Percentiles rank a stretch among this genome's conserved stretches.
These are phyloP conservation scores for Leucophenga maculata DNA, from an alignment of 2,888 invertebrate species.

Conservation along the genomic window DNA sequence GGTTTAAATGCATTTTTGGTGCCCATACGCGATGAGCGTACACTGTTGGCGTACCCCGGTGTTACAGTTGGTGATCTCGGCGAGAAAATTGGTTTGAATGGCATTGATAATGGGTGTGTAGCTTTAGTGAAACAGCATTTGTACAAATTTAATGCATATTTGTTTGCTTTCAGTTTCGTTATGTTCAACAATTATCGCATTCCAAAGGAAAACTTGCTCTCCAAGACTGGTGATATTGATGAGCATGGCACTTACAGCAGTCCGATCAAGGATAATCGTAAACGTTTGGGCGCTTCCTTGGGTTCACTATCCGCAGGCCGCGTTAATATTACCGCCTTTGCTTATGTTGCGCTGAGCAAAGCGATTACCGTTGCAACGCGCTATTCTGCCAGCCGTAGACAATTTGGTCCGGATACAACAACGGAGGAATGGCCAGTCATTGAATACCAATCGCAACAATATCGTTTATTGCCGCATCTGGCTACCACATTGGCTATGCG, in stretches of 20 bases:
- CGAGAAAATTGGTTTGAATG: constrained; percentile 91
- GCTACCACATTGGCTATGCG: constrained; percentile 79
- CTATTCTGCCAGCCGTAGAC: constrained; percentile 88
- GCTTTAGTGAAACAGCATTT: not conserved
- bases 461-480: constrained; percentile 83
- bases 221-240: constrained; percentile 89
- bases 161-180: constrained; percentile 75
- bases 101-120: constrained; percentile 90
- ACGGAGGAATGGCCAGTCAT: constrained; percentile 85
- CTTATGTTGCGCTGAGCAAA: constrained; percentile 78
- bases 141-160: not conserved
- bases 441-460: constrained; percentile 94
- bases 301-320: constrained; percentile 88
- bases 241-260: constrained; percentile 86
- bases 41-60: constrained; percentile 82
- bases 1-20: constrained; percentile 93
- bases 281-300: constrained; percentile 87
- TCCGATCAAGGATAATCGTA: constrained; percentile 85
- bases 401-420: constrained; percentile 84
- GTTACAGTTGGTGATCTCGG: constrained; percentile 93
- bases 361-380: constrained; percentile 88
- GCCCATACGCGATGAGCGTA: constrained; percentile 84
- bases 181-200: constrained; percentile 87
- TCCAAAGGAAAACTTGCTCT: constrained; percentile 84
- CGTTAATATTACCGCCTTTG: constrained; percentile 81